These are phyloP conservation scores for Hystrix brachyura DNA, from an alignment of 2,113 vertebrate species.

Conservation along the genomic window DNA sequence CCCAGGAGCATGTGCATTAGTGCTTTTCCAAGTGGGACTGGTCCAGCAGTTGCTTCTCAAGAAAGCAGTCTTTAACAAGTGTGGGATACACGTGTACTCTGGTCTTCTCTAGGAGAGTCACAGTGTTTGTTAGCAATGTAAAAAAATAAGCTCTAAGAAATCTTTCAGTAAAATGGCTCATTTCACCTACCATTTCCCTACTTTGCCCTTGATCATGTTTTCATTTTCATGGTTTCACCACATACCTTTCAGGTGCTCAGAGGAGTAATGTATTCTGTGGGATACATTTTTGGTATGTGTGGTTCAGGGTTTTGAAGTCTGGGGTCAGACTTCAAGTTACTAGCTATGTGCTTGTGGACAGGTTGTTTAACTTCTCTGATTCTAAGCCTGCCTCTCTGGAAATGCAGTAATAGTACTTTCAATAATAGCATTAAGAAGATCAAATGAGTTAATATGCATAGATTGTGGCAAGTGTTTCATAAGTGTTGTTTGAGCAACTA, in stretches of 20 bases:
- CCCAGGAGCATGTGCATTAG: neutral
- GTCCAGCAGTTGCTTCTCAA: neutral
- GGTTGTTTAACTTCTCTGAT: constrained; percentile 21
- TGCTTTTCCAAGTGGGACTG: neutral
- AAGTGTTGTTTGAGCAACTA: neutral
- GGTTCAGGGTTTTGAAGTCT: neutral
- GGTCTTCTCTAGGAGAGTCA: neutral
- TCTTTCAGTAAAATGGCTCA: neutral
- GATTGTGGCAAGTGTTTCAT: neutral
- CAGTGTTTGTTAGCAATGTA: neutral
- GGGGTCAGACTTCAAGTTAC: neutral
- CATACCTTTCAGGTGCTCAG: neutral
- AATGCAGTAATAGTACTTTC: neutral
- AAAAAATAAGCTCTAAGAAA: neutral
- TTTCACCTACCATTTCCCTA: neutral
- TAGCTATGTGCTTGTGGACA: neutral
- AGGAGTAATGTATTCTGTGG: neutral
- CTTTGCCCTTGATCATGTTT: neutral
- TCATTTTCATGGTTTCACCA: neutral
- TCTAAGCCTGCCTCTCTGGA: neutral
- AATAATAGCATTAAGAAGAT: neutral
- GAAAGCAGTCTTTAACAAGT: neutral
- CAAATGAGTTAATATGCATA: neutral
- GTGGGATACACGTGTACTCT: neutral
- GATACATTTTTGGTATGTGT: neutral